Evolutionary conservation across 1,140 invertebrate genomes (phyloP), one percentile per base, ranked within the genome.

Genomic region (Ceratina australensis): DNA sequence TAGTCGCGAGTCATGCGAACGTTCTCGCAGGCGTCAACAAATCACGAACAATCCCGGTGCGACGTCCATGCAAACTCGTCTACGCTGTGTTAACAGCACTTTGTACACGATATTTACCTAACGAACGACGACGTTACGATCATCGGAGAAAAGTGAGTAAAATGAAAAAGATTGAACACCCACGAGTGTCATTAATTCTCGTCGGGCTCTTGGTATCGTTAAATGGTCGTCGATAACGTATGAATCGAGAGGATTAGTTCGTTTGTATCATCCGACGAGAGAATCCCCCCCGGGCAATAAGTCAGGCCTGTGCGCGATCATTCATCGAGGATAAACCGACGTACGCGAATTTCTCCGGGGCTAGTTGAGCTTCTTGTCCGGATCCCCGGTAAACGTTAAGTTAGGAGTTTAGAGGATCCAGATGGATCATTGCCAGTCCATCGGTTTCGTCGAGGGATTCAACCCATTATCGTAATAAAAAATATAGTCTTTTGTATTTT

Each of bases 291-390:
- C 16, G 1, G 72, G 72, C 72, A 28, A 66, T 66, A 67, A 66
- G 52, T 67, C 63, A 49, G 12, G n/a, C 3, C 5, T 16, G 15
- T 20, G 15, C 47, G 26, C 42, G 22, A 69, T 60, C 65, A 16
- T 59, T 69, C 28, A 76, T 60, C 73, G 56, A 13, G 64, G 22
- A 76, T 50, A 50, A 69, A 33, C 72, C 61, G 65, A 56, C 47
- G 15, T 63, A 16, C 50, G 50, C 56, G 74, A 69, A 71, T 77
- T 76, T 76, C 73, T 68, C 64, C 42, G 24, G n/a, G 16, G 24
- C 56, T 69, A 50, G 61, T 56, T 33, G 50, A 22, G 42, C 26
- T n/a, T 22, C n/a, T 33, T 26, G 28, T 5, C 47, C n/a, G 28
- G 16, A 4, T 24, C n/a, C 65, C 60, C 20, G 74, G n/a, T 71